Conservation (phyloP, 2,797 vertebrate genomes). For the Scyliorhinus canicula region DNA sequence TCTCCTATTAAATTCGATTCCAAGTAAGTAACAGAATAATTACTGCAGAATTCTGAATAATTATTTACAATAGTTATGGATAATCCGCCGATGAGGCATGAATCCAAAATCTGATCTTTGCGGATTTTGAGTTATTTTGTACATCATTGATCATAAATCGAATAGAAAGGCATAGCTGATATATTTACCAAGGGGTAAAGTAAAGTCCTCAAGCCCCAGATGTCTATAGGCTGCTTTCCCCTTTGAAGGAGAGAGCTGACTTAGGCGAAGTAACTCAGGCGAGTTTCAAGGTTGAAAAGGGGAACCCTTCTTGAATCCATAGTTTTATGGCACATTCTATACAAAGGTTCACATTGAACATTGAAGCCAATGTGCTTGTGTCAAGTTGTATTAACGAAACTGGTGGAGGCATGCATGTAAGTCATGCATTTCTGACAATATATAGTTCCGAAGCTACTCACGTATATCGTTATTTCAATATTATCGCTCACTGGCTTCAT, state of each 20-base stretch:
- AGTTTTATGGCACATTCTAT: too few species aligned
- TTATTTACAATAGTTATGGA: too few species aligned
- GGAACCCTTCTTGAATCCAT: too few species aligned
- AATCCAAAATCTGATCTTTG: neutral
- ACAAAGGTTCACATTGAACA: neutral
- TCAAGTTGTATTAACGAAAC: neutral
- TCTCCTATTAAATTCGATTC: neutral
- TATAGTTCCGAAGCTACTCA: slow-evolving; percentile 47
- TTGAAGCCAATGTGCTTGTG: neutral
- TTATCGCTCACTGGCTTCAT: slow-evolving; percentile 51
- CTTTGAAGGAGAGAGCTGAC: too few species aligned
- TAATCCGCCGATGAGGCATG: neutral
- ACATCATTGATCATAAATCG: neutral
- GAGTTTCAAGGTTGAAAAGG: too few species aligned
- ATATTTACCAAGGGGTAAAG: too few species aligned
- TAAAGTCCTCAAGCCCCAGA: too few species aligned
- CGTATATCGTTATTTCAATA: slow-evolving; percentile 49
- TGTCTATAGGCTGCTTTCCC: too few species aligned
- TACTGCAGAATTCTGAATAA: neutral
- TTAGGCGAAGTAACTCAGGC: too few species aligned
- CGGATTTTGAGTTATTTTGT: neutral
- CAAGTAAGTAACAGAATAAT: neutral
- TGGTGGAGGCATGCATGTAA: too few species aligned
- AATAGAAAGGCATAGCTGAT: neutral
- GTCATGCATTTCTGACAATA: too few species aligned